Evolutionary conservation across 2,888 invertebrate genomes (phyloP).

Genomic region (Heliconius hortense): DNA sequence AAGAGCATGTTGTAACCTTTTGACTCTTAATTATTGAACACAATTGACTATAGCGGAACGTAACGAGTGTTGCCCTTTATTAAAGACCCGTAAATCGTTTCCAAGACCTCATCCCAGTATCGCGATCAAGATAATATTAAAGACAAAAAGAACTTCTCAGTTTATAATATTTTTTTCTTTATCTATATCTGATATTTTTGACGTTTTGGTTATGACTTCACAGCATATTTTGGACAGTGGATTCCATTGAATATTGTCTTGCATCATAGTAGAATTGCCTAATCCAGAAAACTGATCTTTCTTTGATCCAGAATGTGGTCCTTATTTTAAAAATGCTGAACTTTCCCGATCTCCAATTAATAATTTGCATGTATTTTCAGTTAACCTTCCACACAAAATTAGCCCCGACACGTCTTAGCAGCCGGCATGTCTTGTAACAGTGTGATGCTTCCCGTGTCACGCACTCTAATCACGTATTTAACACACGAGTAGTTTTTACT

Average conservation of each 20-base stretch:
- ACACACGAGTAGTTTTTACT: conserved; percentile 56
- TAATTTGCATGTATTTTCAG: background rate
- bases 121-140: conserved; percentile 24
- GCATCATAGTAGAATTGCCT: too few relatives aligned
- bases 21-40: conserved; percentile 69
- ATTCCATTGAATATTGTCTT: background rate
- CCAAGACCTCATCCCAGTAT: conserved; percentile 42
- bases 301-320: background rate
- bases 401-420: conserved; percentile 25
- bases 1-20: conserved; percentile 61
- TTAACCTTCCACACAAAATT: conserved; percentile 22
- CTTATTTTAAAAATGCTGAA: background rate
- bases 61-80: conserved; percentile 61
- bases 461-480: conserved; percentile 44
- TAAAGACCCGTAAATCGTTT: conserved; percentile 64
- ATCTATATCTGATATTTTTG: background rate
- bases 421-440: conserved; percentile 29
- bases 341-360: background rate
- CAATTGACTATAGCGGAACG: conserved; percentile 51
- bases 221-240: background rate
- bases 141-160: background rate
- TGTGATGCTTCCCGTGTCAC: conserved; percentile 32
- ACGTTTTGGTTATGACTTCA: background rate
- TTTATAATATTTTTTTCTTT: background rate
- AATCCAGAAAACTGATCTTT: too few relatives aligned